Conservation (phyloP, 2,113 vertebrate genomes). For the Probosciger aterrimus region DNA sequence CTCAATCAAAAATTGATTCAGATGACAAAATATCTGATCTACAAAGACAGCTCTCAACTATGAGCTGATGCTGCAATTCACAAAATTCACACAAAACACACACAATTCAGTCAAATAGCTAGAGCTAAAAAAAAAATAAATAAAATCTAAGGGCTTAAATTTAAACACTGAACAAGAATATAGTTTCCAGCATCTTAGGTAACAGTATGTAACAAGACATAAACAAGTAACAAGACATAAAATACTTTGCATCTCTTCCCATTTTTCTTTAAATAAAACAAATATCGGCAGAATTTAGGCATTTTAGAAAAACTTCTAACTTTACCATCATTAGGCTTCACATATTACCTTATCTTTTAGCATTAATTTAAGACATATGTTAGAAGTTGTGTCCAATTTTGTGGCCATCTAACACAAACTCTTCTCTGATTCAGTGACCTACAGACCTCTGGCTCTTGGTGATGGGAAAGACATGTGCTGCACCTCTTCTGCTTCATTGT, state of each 20-base stretch:
- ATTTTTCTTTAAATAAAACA: not conserved
- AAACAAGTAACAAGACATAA: not conserved
- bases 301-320: not conserved
- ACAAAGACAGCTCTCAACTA: not conserved
- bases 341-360: not conserved
- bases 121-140: not conserved
- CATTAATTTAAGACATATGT: not conserved
- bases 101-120: not conserved
- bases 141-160: not conserved
- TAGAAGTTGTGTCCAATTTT: not conserved
- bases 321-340: not conserved
- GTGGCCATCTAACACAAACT: not conserved
- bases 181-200: not conserved
- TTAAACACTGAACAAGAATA: not conserved
- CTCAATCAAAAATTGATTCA: not conserved
- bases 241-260: not conserved
- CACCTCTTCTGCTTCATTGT: rapidly evolving
- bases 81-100: not conserved
- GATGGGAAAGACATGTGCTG: too few relatives aligned
- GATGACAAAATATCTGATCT: not conserved
- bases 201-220: not conserved
- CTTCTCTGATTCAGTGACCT: not conserved
- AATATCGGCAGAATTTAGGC: not conserved
- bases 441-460: rapidly evolving
- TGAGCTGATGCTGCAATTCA: not conserved